Conservation (phyloP, 2,888 invertebrate species). For the Sesamia inferens region DNA sequence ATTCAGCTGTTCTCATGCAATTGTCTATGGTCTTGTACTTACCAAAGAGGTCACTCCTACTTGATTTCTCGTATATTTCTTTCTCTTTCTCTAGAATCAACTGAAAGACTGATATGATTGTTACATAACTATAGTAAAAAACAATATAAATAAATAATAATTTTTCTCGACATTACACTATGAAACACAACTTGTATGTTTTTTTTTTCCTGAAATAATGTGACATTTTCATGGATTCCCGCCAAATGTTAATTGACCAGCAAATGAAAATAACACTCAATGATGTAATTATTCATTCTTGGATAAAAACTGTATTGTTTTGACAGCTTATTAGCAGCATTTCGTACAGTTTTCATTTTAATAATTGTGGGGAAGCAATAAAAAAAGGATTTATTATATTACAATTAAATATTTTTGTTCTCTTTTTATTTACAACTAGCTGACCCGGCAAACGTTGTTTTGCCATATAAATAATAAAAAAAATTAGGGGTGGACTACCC, state of each 20-base stretch:
- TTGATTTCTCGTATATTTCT: not conserved
- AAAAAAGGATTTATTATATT: too few species aligned
- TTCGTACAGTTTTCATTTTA: not conserved
- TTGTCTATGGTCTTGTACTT: too few species aligned
- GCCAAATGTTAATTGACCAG: conserved; percentile 70
- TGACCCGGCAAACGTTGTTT: too few species aligned
- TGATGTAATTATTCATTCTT: conserved; percentile 52
- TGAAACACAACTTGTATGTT: conserved; percentile 44
- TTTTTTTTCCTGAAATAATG: conserved; percentile 55
- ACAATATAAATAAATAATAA: conserved; percentile 37
- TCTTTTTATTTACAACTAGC: too few species aligned
- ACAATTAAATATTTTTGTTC: too few species aligned
- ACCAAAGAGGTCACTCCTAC: not conserved
- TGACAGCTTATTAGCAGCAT: conserved; percentile 11
- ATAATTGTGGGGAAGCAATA: too few species aligned
- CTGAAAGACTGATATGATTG: conserved; percentile 20
- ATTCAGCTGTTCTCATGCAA: not conserved
- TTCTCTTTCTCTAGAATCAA: not conserved
- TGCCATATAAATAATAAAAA: too few species aligned
- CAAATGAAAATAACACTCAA: conserved; percentile 59
- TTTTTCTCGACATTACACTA: conserved; percentile 59
- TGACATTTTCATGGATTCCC: conserved; percentile 68
- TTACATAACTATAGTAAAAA: conserved; percentile 19
- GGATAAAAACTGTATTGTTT: conserved; percentile 14
- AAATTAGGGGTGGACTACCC: too few species aligned